Evolutionary conservation across 2,888 invertebrate genomes (phyloP).

Genomic region (Lycia hirtaria): DNA sequence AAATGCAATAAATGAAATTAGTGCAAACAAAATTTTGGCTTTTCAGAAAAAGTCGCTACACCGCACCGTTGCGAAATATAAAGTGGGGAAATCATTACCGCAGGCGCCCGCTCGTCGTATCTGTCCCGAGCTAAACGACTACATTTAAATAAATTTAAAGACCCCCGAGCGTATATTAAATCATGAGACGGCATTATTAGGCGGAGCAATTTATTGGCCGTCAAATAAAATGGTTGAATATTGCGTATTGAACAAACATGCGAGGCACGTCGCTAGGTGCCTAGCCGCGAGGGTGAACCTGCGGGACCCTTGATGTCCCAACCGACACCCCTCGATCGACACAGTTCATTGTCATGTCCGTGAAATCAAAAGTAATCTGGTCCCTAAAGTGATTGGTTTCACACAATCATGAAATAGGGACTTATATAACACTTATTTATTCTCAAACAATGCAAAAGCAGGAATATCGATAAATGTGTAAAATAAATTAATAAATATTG

Average conservation of each 20-base stretch:
- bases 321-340: slow-evolving; percentile 22
- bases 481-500: too few species aligned
- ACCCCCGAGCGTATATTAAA: slow-evolving; percentile 51
- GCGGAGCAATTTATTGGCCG: slow-evolving; percentile 54
- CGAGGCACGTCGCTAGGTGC: slow-evolving; percentile 46
- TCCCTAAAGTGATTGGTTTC: slow-evolving; percentile 20
- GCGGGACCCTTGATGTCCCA: slow-evolving; percentile 44
- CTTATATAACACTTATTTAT: background rate
- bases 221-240: slow-evolving; percentile 54
- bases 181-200: slow-evolving; percentile 54
- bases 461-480: too few species aligned
- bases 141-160: slow-evolving; percentile 56
- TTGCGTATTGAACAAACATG: slow-evolving; percentile 61
- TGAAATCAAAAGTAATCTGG: slow-evolving; percentile 26
- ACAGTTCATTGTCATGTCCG: slow-evolving; percentile 23
- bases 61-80: slow-evolving; percentile 32
- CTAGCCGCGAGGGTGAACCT: slow-evolving; percentile 52
- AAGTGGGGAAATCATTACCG: slow-evolving; percentile 30
- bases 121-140: slow-evolving; percentile 43
- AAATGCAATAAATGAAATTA: background rate
- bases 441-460: too few species aligned
- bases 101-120: slow-evolving; percentile 38
- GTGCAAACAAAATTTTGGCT: background rate
- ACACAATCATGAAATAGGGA: slow-evolving; percentile 2
- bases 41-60: slow-evolving; percentile 3